Base-by-base conservation (phyloP, 2,888 invertebrate genomes). In the Eudemis profundana region DNA sequence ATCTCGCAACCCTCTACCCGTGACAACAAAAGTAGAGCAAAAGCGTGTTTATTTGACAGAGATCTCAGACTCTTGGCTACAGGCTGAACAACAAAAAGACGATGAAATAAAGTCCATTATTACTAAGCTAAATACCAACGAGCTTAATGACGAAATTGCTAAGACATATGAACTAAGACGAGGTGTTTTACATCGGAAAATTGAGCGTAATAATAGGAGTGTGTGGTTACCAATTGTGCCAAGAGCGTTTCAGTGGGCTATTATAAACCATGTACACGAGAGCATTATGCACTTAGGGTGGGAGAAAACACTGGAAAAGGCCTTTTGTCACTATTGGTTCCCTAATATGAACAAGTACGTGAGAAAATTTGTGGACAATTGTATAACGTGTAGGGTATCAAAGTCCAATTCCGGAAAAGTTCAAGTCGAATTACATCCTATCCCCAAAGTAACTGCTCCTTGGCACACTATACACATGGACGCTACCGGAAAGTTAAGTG, bases 261-360 rank as follows among this genome's bases (percentile, higher is more conserved):
- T n/a, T n/a, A n/a, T n/a, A n/a, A n/a, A n/a, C n/a, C n/a, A n/a
- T n/a, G n/a, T n/a, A n/a, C n/a, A n/a, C n/a, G n/a, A n/a, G n/a
- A n/a, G n/a, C n/a, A n/a, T n/a, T n/a, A n/a, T n/a, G n/a, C n/a
- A n/a, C n/a, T n/a, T n/a, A n/a, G n/a, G n/a, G n/a, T n/a, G n/a
- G n/a, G n/a, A n/a, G n/a, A n/a, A n/a, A n/a, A n/a, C 44, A 1
- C 4, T 44, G 8, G 44, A 44, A 14, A 44, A 44, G 19, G 19
- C 10, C 10, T 44, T 10, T 44, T 5, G 10, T 19, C 44, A 44
- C 44, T 19, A 44, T 44, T 44, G 44, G 44, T 44, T 44, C 44
- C 19, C 17, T 2, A 10, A 10, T 0, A 44, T 44, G 17, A 2
- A 2, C 8, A 10, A n/a, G 2, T 38, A 38, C 5, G 38, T 38